Base-by-base conservation (phyloP, 2,113 vertebrate genomes). In the Sphaerodactylus townsendi region DNA sequence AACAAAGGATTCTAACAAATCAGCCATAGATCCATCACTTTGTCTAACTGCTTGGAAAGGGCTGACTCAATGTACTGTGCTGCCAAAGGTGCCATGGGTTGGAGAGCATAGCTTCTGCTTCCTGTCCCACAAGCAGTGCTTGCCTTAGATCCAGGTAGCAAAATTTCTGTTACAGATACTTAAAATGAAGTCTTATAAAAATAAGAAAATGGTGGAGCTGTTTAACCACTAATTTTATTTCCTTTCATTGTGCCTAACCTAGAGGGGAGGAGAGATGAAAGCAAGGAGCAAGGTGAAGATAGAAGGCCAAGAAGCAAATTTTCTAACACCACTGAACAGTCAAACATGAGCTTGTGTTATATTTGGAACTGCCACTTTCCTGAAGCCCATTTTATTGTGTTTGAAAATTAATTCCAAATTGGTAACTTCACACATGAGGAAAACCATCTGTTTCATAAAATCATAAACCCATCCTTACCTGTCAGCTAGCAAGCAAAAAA, bases 381-480 rank as follows among this genome's bases (percentile, higher is more conserved):
- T 39, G 10, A 39, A 62, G 62, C 15, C 13, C 21, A 37, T 9
- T 59, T 77, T 77, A 23, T 33, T 74, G 30, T 14, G 50, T 19
- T 10, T 13, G 11, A 13, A 14, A 1, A 30, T 28, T 37, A 21
- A 28, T 77, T 7, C 11, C 10, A 37, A 76, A 17, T 3, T 25
- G 13, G 21, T 77, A 13, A 59, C n/a, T 56, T 77, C 3, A 3
- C 7, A 35, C 28, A 25, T 77, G 86, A 81, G 50, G 80, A 85
- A 88, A 90, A 19, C 37, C 11, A 23, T 62, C 8, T 59, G 21
- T 77, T 23, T 21, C 50, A 77, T 77, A 39, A 59, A 91, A 81
- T 14, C 71, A 90, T 77, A 94, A 88, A 90, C 74, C 65, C 2
- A 65, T 41, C 79, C 85, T 77, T 79, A 39, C 74, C 87, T 82